Evolutionary conservation across 1,140 invertebrate species (phyloP).

Genomic region (Hyles euphorbiae): DNA sequence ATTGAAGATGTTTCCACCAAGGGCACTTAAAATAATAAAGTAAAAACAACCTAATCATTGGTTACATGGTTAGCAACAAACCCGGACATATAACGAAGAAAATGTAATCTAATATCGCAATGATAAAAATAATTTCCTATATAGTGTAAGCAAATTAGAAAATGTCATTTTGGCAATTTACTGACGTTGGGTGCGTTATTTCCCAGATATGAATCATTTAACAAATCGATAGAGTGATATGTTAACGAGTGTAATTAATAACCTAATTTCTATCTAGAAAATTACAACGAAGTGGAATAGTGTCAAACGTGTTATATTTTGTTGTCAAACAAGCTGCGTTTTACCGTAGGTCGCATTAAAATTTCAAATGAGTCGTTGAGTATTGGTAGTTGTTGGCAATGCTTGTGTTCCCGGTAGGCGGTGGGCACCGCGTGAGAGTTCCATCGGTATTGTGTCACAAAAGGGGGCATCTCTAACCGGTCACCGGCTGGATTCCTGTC

Average conservation of each 20-base stretch:
- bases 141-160: too few species aligned
- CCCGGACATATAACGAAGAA: slow-evolving; percentile 19
- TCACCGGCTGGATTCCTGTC: slow-evolving; percentile 54
- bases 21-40: slow-evolving; percentile 27
- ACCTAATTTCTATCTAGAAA: too few species aligned
- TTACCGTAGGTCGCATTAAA: slow-evolving; percentile 35
- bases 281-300: not conserved
- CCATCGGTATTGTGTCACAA: slow-evolving; percentile 28
- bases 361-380: slow-evolving; percentile 34
- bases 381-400: slow-evolving; percentile 28
- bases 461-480: slow-evolving; percentile 49
- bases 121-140: not conserved
- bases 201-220: too few species aligned
- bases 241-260: too few species aligned
- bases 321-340: slow-evolving; percentile 6
- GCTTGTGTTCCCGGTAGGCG: slow-evolving; percentile 30
- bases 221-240: too few species aligned
- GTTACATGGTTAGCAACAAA: slow-evolving; percentile 15
- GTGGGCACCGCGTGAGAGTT: slow-evolving; percentile 24
- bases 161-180: too few species aligned
- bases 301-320: not conserved
- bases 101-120: slow-evolving; percentile 12
- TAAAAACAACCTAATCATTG: slow-evolving; percentile 21
- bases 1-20: slow-evolving; percentile 35
- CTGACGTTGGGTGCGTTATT: too few species aligned